Evolutionary conservation across 2,113 vertebrate genomes (phyloP).

Genomic region (Hemichromis elongatus): DNA sequence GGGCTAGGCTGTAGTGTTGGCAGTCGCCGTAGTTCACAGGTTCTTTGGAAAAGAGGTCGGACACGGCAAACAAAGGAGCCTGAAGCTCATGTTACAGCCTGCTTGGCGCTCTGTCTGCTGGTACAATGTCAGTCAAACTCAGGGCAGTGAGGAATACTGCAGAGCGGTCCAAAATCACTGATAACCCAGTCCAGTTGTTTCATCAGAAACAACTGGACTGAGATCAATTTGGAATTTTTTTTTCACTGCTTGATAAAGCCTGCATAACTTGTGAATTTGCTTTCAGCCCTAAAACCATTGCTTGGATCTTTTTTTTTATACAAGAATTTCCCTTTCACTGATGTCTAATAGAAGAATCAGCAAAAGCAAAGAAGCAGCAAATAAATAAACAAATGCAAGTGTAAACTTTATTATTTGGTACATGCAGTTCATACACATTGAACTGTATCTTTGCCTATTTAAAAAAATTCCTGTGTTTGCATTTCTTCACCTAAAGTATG

Average conservation of each 20-base stretch:
- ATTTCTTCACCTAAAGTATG: background rate
- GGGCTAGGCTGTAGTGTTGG: background rate
- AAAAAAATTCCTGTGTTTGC: background rate
- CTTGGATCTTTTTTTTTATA: background rate
- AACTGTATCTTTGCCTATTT: background rate
- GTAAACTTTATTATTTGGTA: background rate
- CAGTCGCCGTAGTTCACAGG: constrained; percentile 32
- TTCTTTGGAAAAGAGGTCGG: constrained; percentile 57
- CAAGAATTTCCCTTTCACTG: background rate
- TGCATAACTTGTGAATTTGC: background rate
- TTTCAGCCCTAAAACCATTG: background rate
- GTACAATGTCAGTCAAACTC: constrained; percentile 50
- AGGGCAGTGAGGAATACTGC: background rate
- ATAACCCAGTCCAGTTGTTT: background rate
- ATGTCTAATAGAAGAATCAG: background rate
- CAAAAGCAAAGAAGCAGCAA: background rate
- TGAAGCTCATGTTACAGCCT: constrained; percentile 65
- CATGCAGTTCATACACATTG: background rate
- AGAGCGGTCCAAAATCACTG: background rate
- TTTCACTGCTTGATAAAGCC: background rate
- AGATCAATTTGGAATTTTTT: background rate
- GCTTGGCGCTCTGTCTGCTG: constrained; percentile 41
- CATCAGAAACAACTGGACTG: background rate
- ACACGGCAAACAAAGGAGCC: constrained; percentile 54
- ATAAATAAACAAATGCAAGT: background rate